Evolutionary conservation across 1,140 invertebrate species (phyloP), one percentile per base, ranked within the genome.

Genomic region (Zaprionus ghesquierei): DNA sequence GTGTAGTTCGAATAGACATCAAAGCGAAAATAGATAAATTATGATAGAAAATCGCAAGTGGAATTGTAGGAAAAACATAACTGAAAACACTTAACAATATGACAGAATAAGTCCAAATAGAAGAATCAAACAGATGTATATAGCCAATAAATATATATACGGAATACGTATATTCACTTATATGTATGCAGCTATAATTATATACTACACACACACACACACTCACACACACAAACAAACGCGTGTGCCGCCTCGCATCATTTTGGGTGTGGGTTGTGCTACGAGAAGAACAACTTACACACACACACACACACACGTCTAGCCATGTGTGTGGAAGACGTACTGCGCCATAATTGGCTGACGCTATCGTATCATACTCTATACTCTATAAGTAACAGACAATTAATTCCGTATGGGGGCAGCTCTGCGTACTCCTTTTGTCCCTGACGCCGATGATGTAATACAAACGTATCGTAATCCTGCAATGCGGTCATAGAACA

Each of bases 281-380:
- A 64, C 22, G 78, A 55, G 63, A 64, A 75, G 69, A 74, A 66
- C 79, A 81, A 81, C 74, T 81, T 63, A 62, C 49, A 68, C 69
- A 58, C 65, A 55, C 60, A 41, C 38, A 38, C 44, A 41, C 23
- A 51, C 33, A 55, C 31, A 56, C 22, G 33, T 27, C 10, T 20
- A 44, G 5, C 33, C 27, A 27, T 25, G 25, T 27, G 13, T 29
- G 35, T 51, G 27, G 31, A 54, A 66, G 56, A 38, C 50, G 50
- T 60, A 87, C 82, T 87, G 78, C 82, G 82, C 82, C 82, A 73
- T 87, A 89, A 89, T 87, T 87, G 79, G 79, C 82, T 73, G 72
- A 89, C 79, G 54, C 54, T 62, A 58, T 33, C 55, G 75, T 72
- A 81, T 77, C 61, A 65, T 79, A 49, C 55, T 51, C 41, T 46